Base-by-base conservation (phyloP, 2,113 vertebrate species). In the Oryzias celebensis region DNA sequence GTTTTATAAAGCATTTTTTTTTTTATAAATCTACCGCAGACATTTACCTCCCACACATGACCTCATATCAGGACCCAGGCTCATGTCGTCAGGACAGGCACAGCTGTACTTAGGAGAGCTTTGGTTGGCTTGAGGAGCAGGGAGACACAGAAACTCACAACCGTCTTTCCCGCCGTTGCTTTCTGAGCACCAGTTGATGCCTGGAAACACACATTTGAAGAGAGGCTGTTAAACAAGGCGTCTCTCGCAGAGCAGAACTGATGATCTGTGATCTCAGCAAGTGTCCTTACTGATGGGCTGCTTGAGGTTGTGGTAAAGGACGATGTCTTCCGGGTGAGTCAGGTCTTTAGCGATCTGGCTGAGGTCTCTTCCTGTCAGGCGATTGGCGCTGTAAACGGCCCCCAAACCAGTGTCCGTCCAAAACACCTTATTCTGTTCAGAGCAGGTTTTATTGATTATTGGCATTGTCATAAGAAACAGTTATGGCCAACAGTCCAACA, bases 121-220 rank as follows among this genome's bases (percentile, higher is more conserved):
- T 0, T 58, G 0, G 53, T 71, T 87, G 73, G 94, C 90, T 47
- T 70, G 82, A 0, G 95, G 94, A 1, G 94, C 94, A 0, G 95
- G 95, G 7, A 97, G 93, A 65, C 95, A 97, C 68, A 97, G 77
- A 68, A 93, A 93, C 65, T 93, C 92, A 75, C 95, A 97, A 36
- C 94, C 94, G 1, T 94, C 94, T 0, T 95, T 94, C 1, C 23
- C 52, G 1, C 68, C 43, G 18, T 71, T 48, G 0, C 77, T 53
- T 17, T 56, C 75, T 31, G 67, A 84, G 82, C 95, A 97, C 93
- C 93, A 94, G 84, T 96, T 94, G 2, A 68, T 67, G 51, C 93
- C 95, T 97, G 48, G 6, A 28, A 65, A 53, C 1, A 14, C 55
- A 50, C 18, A 36, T 1, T 5, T 13, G 15, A 22, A 26, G 58